phyloP scores from a whole-genome alignment of 1,140 invertebrate genomes.

The Heliconius hewitsoni region DNA sequence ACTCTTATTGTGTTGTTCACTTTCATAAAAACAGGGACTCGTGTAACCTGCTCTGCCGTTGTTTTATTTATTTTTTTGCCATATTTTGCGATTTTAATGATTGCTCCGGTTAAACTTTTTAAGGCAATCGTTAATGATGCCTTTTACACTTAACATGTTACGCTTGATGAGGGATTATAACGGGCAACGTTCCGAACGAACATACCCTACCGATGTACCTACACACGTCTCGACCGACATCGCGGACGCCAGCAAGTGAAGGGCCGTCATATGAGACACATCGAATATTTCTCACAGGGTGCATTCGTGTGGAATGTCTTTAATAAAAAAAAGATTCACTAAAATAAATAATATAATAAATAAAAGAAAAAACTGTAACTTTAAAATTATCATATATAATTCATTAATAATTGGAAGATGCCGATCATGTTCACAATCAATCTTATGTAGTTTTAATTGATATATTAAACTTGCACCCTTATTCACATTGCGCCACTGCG shows the following conservation, averaged over 20 bases:
- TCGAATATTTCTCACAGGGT: constrained; percentile 68
- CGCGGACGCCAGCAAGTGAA: constrained; percentile 58
- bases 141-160: constrained; percentile 73
- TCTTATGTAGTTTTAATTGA: constrained; percentile 58
- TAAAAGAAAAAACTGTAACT: constrained; percentile 43
- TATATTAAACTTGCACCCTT: constrained; percentile 68
- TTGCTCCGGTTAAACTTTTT: constrained; percentile 77
- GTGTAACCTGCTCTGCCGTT: constrained; percentile 69
- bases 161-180: constrained; percentile 75
- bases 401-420: constrained; percentile 60
- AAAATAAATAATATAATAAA: constrained; percentile 28
- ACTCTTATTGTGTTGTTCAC: constrained; percentile 67
- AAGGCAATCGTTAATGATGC: constrained; percentile 78
- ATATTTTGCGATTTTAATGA: constrained; percentile 77
- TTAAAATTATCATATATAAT: constrained; percentile 61
- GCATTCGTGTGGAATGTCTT: constrained; percentile 65
- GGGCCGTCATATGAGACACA: constrained; percentile 72
- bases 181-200: constrained; percentile 59
- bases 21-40: constrained; percentile 77
- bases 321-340: constrained; percentile 52
- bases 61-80: constrained; percentile 71
- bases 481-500: constrained; percentile 27
- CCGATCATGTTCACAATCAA: constrained; percentile 73
- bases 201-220: constrained; percentile 46
- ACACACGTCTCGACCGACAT: constrained; percentile 47